Conservation (phyloP, 2,113 vertebrate species). For the Leucopsar rothschildi region DNA sequence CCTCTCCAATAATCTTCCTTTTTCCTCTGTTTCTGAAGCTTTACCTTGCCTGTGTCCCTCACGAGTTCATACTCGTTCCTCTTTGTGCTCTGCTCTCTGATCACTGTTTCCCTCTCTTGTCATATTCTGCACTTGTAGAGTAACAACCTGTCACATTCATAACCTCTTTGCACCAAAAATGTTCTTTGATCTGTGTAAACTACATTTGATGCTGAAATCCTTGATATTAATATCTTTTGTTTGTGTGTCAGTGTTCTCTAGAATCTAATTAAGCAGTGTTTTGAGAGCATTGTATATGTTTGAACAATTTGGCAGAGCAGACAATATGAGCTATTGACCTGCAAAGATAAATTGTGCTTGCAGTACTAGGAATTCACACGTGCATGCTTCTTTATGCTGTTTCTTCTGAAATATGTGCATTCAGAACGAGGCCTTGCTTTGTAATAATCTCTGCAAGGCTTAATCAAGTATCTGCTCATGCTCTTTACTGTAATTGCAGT, state of each 20-base stretch:
- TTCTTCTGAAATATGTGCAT: not conserved
- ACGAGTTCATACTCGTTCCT: accelerated
- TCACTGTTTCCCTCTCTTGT: not conserved
- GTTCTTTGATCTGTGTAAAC: conserved; percentile 72
- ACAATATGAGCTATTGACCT: conserved; percentile 70
- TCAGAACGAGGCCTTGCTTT: conserved; percentile 18
- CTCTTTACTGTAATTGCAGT: conserved; percentile 13
- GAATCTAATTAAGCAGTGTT: conserved; percentile 78
- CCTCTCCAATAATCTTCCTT: not conserved
- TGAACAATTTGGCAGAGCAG: conserved; percentile 62
- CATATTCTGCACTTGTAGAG: conserved; percentile 33
- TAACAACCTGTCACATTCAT: conserved; percentile 59
- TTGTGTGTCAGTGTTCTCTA: conserved; percentile 70
- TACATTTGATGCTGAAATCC: conserved; percentile 51
- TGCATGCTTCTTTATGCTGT: not conserved
- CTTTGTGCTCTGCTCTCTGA: conserved; percentile 6
- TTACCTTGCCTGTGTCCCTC: not conserved
- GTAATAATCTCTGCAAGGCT: conserved; percentile 40
- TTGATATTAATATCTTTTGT: conserved; percentile 75
- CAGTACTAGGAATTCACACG: not conserved
- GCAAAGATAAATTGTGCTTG: conserved; percentile 54
- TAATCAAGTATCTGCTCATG: conserved; percentile 41
- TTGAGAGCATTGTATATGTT: conserved; percentile 67
- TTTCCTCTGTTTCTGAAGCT: not conserved
- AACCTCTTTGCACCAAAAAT: conserved; percentile 64